Evolutionary conservation across 2,113 vertebrate genomes (phyloP), one percentile per base, ranked within the genome.

Genomic region (Channa argus): DNA sequence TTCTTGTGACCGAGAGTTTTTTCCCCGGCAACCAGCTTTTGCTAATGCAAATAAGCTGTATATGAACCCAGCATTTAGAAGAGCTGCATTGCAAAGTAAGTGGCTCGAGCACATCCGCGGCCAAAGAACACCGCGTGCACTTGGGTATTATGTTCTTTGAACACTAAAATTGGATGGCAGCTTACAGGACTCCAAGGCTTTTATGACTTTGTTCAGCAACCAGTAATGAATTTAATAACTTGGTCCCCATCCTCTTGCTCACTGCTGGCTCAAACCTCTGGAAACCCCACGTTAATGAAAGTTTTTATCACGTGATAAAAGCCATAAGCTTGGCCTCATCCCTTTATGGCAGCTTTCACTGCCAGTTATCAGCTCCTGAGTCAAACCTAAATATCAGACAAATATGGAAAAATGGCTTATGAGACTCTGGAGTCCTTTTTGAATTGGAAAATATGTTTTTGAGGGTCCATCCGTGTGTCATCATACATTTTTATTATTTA

Each of bases 141-240:
- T 38, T 6, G 34, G 54, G 46, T 1, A 14, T 13, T 44, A n/a
- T 56, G 8, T 3, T n/a, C 13, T 39, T 45, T 6, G 0, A 43
- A 14, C 34, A 47, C 53, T 67, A 2, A 55, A 72, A 63, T 70
- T 6, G n/a, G n/a, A 63, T 77, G 43, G 68, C 41, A 3, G 56
- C 15, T 58, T 13, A 5, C 13, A 2, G 71, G 47, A 49, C 3
- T 45, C 61, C 70, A 37, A 2, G 50, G 37, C 45, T 72, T 70
- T 77, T 61, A 80, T 76, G 84, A 70, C 53, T 78, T 83, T 76
- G 54, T 68, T 68, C 0, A 38, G 46, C 5, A 9, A 37, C 39
- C n/a, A 41, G 33, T 59, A 33, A 84, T 77, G 53, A 80, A 83
- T 86, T 86, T 66, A 88, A 83, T 80, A 86, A 84, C 15, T 39